phyloP scores from a whole-genome alignment of 2,888 invertebrate genomes.

The Andrena bucephala region DNA sequence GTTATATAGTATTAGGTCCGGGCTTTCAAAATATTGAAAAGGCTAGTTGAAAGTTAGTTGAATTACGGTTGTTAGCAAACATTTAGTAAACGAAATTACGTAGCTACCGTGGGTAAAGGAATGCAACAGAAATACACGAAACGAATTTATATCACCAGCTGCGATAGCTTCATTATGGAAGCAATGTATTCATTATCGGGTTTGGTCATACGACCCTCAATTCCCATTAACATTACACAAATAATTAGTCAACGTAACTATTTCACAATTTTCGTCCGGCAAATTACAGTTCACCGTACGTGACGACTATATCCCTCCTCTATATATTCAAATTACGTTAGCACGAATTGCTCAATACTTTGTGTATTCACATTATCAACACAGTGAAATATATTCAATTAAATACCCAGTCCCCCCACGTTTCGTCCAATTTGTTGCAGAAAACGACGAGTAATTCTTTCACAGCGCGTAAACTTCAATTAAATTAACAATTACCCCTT shows the following conservation, averaged over 20 bases:
- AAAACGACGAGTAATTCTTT: not conserved
- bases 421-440: not conserved
- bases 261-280: not conserved
- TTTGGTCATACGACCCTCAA: conserved; percentile 5
- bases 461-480: not conserved
- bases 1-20: not conserved
- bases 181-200: conserved; percentile 5
- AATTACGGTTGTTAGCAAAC: not conserved
- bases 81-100: not conserved
- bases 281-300: not conserved
- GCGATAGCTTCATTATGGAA: conserved; percentile 1
- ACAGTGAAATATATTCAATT: not conserved
- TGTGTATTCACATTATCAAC: not conserved
- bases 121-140: not conserved
- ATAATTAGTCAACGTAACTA: conserved; percentile 1
- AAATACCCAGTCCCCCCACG: not conserved
- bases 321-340: not conserved
- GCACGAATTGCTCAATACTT: not conserved
- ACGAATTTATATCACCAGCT: not conserved
- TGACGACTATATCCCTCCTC: too few species aligned
- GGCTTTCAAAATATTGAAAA: not conserved
- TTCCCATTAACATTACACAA: not conserved
- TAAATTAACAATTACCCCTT: not conserved
- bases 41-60: not conserved
- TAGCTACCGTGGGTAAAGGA: not conserved